These are phyloP conservation scores for Oryzias javanicus DNA, from an alignment of 2,113 vertebrate species.

Conservation along the genomic window DNA sequence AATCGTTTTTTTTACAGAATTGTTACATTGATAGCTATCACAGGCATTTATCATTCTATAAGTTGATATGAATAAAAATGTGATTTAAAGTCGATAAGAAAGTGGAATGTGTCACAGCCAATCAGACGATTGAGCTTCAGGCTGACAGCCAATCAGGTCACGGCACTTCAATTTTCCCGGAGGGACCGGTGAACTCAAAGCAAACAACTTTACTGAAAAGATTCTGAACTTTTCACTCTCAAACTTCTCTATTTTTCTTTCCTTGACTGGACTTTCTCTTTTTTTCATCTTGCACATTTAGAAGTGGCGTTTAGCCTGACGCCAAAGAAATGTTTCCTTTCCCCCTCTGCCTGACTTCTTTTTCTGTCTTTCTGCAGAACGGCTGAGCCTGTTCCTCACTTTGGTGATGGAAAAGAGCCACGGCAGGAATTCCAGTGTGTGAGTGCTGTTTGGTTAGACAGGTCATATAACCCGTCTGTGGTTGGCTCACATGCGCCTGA, in stretches of 20 bases:
- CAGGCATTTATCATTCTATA: conserved; percentile 47
- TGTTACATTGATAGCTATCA: conserved; percentile 33
- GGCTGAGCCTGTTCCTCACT: conserved; percentile 17
- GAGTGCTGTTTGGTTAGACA: conserved; percentile 75
- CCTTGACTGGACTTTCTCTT: conserved; percentile 40
- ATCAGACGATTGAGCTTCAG: conserved; percentile 67
- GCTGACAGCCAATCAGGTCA: conserved; percentile 72
- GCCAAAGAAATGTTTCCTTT: conserved; percentile 71
- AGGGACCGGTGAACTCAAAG: conserved; percentile 59
- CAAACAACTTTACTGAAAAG: conserved; percentile 63
- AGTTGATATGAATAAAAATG: conserved; percentile 56
- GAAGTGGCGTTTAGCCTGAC: conserved; percentile 63
- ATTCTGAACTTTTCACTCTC: conserved; percentile 75
- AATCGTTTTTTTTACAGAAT: conserved; percentile 6
- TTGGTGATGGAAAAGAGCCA: conserved; percentile 60
- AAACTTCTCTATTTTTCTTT: conserved; percentile 59
- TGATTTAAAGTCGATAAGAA: conserved; percentile 43
- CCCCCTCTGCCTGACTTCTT: conserved; percentile 28
- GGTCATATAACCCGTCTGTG: conserved; percentile 70
- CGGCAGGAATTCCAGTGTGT: conserved; percentile 64
- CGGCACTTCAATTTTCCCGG: conserved; percentile 49
- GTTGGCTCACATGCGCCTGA: conserved; percentile 65
- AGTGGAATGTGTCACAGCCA: conserved; percentile 69
- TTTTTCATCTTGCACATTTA: conserved; percentile 47
- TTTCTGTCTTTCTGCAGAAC: conserved; percentile 1